These are phyloP conservation scores for Carapus acus DNA, from an alignment of 2,797 vertebrate genomes.

Conservation along the genomic window DNA sequence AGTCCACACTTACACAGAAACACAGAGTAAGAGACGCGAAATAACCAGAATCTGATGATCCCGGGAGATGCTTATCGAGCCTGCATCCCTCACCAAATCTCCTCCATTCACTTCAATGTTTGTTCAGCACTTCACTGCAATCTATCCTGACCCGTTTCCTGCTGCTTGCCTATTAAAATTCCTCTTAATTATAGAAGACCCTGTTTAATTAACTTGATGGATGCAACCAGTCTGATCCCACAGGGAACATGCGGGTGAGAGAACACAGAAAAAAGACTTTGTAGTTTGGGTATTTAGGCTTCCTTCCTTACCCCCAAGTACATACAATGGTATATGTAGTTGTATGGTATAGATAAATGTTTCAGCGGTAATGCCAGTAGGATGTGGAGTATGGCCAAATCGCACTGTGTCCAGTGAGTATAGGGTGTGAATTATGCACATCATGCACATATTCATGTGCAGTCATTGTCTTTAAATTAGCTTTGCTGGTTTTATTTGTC, in stretches of 20 bases:
- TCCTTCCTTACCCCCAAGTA: too few relatives aligned
- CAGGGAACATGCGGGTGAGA: conserved; percentile 40
- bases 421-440: too few relatives aligned
- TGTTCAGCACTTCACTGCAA: conserved; percentile 62
- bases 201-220: conserved; percentile 71
- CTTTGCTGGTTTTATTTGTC: too few relatives aligned
- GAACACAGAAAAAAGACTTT: conserved; percentile 30
- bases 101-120: conserved; percentile 58
- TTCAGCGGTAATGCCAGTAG: too few relatives aligned
- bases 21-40: conserved; percentile 2
- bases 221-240: conserved; percentile 60
- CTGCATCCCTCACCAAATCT: conserved; percentile 53
- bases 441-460: too few relatives aligned
- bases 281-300: conserved; percentile 29
- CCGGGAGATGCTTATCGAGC: conserved; percentile 36
- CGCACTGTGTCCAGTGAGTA: too few relatives aligned
- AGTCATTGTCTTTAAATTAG: too few relatives aligned
- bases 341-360: too few relatives aligned
- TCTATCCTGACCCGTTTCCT: conserved; percentile 64
- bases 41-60: conserved; percentile 33
- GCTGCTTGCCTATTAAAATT: conserved; percentile 64
- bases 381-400: too few relatives aligned
- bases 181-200: conserved; percentile 69
- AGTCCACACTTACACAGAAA: background rate
- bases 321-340: too few relatives aligned